A percentile compares a stretch with the other conserved stretches of the same genome.
phyloP scores from a whole-genome alignment of 2,113 vertebrate species.

The Silurus asotus region DNA sequence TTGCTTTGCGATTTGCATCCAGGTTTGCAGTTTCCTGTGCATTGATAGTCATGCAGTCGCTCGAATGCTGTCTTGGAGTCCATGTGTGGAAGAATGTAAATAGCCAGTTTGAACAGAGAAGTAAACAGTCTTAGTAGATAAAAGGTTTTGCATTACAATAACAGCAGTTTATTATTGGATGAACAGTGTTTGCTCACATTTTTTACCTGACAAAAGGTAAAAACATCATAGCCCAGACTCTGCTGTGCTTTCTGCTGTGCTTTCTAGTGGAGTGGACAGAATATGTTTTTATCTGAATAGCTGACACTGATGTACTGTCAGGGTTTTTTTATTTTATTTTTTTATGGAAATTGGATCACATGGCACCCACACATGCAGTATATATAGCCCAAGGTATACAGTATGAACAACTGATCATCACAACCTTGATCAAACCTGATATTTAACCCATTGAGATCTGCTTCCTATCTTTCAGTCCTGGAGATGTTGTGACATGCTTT shows the following conservation, averaged over 20 bases:
- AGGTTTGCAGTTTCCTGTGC: not conserved
- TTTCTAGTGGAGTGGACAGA: not conserved
- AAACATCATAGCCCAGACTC: not conserved
- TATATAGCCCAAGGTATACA: no score
- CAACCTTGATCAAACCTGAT: no score
- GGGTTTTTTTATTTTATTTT: no score
- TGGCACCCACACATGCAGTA: no score
- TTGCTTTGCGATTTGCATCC: not conserved
- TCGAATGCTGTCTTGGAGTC: not conserved
- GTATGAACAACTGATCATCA: no score
- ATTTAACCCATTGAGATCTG: no score
- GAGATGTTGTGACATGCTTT: no score
- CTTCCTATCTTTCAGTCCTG: no score
- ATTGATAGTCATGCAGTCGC: not conserved
- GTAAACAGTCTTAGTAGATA: not conserved
- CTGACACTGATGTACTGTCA: not conserved
- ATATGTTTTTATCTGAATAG: not conserved
- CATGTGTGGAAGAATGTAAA: not conserved
- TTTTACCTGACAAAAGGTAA: not conserved
- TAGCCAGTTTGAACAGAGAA: not conserved
- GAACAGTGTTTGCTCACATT: not conserved
- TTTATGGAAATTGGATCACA: not conserved
- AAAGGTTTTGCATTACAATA: not conserved
- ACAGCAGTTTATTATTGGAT: not conserved
- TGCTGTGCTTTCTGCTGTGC: not conserved